These are phyloP conservation scores for Sinhomidia bicolor DNA, from an alignment of 2,888 invertebrate species.

Conservation along the genomic window DNA sequence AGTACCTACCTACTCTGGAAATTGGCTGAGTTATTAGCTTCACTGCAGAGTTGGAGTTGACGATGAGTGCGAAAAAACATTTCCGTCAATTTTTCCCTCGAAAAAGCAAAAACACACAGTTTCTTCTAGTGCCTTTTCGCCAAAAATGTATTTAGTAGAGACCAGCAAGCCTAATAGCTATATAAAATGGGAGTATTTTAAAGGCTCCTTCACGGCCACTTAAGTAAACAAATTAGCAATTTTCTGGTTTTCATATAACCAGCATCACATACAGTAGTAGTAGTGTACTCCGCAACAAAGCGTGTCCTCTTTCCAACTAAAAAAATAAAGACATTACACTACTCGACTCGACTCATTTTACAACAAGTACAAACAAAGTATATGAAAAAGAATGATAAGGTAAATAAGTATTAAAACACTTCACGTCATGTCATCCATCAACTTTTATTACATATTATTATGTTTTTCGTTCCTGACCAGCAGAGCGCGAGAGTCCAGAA, in stretches of 20 bases:
- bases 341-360: neutral
- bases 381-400: neutral
- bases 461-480: neutral
- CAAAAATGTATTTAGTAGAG: neutral
- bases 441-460: slow-evolving; percentile 14
- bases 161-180: too few relatives aligned
- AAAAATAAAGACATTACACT: neutral
- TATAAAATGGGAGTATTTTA: neutral
- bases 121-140: neutral
- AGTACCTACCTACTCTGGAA: neutral
- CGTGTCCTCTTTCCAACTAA: slow-evolving; percentile 5
- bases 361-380: too few relatives aligned
- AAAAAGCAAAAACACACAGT: neutral
- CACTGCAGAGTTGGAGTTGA: neutral
- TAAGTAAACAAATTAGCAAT: slow-evolving; percentile 7
- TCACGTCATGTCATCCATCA: slow-evolving; percentile 10
- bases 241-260: neutral
- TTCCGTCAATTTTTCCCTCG: neutral
- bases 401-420: neutral
- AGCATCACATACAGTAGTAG: neutral
- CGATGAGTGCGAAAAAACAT: too few relatives aligned
- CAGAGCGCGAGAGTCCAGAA: slow-evolving; percentile 33
- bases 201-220: neutral
- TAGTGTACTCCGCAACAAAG: neutral
- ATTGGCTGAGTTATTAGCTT: neutral